Conservation (phyloP, 2,797 vertebrate species). For the Enteromius viviparus region DNA sequence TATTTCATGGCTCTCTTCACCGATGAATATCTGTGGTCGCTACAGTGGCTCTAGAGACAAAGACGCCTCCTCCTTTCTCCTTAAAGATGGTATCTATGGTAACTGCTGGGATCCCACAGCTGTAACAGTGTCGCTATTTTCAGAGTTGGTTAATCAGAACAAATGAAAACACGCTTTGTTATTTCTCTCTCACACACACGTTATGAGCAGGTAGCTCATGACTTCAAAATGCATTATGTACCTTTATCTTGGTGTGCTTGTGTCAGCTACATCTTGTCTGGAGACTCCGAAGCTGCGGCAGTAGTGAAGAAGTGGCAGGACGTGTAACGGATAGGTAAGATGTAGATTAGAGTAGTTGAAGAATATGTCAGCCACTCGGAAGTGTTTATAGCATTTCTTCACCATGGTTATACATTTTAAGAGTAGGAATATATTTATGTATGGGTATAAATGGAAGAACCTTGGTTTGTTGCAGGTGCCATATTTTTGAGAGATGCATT, state of each 20-base stretch:
- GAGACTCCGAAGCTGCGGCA: neutral
- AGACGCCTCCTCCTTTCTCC: conserved; percentile 32
- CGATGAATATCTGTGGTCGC: conserved; percentile 40
- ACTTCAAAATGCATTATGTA: conserved; percentile 20
- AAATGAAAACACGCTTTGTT: conserved; percentile 41
- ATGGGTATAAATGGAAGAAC: neutral
- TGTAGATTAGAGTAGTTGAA: conserved; percentile 12
- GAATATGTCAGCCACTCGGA: neutral
- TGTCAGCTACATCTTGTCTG: conserved; percentile 14
- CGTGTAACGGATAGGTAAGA: conserved; percentile 9
- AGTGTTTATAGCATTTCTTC: neutral
- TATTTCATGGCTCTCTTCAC: conserved; percentile 44
- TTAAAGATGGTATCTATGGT: conserved; percentile 56
- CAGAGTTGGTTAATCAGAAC: conserved; percentile 47
- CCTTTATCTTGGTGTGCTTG: neutral
- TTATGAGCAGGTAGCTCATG: neutral
- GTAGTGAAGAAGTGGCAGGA: neutral
- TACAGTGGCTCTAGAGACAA: conserved; percentile 39
- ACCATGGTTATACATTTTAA: neutral
- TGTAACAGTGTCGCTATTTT: conserved; percentile 45
- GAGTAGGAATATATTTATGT: neutral
- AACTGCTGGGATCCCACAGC: conserved; percentile 49
- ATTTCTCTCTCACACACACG: conserved; percentile 2
- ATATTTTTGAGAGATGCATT: neutral
- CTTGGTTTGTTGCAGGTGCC: neutral